These are phyloP conservation scores for Sitobion miscanthi DNA, from an alignment of 1,140 invertebrate species.

Conservation along the genomic window DNA sequence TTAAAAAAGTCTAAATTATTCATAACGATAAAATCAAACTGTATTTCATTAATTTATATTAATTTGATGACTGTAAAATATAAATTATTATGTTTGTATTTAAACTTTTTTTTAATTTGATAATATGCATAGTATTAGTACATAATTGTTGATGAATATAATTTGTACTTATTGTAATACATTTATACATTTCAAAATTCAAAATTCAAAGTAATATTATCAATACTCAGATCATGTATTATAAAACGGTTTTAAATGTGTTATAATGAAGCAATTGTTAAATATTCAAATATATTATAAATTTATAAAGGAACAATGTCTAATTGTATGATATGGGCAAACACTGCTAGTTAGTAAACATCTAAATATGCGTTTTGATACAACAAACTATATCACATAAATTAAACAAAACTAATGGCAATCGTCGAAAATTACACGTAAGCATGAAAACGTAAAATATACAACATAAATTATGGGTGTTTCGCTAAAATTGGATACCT, in stretches of 20 bases:
- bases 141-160: background rate
- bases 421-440: slow-evolving; percentile 6
- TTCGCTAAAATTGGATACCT: background rate
- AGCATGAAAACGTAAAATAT: background rate
- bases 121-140: background rate
- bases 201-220: background rate
- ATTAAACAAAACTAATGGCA: background rate
- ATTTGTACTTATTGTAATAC: background rate
- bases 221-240: background rate
- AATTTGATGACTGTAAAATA: background rate
- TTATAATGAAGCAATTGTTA: background rate
- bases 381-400: background rate
- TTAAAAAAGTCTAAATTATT: background rate
- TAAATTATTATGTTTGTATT: background rate
- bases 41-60: background rate
- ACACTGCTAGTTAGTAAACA: background rate
- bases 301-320: background rate
- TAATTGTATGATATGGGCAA: background rate
- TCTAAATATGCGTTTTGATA: background rate
- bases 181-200: background rate
- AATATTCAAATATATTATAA: background rate
- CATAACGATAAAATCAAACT: background rate
- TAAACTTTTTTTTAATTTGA: background rate
- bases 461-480: background rate
- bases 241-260: background rate